These are phyloP conservation scores for Stictonetta naevosa DNA, from an alignment of 2,113 vertebrate genomes.

Conservation along the genomic window DNA sequence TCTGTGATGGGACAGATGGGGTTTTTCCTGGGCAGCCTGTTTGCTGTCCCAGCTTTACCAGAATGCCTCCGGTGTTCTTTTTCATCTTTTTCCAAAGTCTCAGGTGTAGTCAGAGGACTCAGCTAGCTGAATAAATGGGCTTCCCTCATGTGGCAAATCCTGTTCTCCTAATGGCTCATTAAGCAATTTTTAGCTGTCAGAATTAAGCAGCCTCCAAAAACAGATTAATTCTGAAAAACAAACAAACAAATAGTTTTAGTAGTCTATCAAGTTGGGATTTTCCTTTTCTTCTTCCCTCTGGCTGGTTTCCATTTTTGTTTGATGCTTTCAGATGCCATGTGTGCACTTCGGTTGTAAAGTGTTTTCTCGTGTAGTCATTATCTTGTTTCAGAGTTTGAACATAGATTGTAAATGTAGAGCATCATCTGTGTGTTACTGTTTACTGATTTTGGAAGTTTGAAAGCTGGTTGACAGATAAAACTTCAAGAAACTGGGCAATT, in stretches of 20 bases:
- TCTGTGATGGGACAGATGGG: neutral
- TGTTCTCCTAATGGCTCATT: conserved; percentile 24
- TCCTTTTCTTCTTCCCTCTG: neutral
- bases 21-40: neutral
- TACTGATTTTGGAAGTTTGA: neutral
- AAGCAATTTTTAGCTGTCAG: conserved; percentile 24
- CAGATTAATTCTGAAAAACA: conserved; percentile 34
- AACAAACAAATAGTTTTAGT: neutral
- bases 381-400: neutral
- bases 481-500: neutral
- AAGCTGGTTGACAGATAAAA: neutral
- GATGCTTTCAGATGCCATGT: neutral
- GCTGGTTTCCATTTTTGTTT: conserved; percentile 14
- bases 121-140: neutral
- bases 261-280: conserved; percentile 20
- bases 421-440: neutral
- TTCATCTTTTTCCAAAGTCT: conserved; percentile 1
- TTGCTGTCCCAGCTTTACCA: neutral
- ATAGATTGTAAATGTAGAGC: neutral
- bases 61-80: neutral
- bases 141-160: conserved; percentile 28
- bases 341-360: neutral
- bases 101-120: neutral
- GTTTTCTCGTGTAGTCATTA: neutral
- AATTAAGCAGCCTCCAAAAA: conserved; percentile 21